Conservation (phyloP, 1,140 invertebrate species). For the Anoplolepis gracilipes region DNA sequence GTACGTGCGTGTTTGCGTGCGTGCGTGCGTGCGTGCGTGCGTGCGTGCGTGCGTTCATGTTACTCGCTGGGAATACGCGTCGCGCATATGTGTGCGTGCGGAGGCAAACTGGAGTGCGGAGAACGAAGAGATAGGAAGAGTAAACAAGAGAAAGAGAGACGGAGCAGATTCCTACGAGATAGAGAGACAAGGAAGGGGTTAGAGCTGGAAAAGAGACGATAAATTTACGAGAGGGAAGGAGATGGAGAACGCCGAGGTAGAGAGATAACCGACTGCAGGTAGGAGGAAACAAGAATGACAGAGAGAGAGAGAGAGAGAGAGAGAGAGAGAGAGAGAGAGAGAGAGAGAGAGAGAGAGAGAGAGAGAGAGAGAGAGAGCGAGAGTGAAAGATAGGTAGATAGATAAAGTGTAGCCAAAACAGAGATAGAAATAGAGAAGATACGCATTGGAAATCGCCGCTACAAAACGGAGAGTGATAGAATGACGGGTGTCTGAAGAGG, state of each 20-base stretch:
- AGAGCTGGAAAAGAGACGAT: slow-evolving; percentile 36
- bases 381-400: not conserved
- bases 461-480: slow-evolving; percentile 28
- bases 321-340: slow-evolving; percentile 35
- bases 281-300: slow-evolving; percentile 54
- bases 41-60: slow-evolving; percentile 1
- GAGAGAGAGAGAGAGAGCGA: not conserved
- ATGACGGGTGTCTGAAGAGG: not conserved
- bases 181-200: slow-evolving; percentile 31
- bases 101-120: slow-evolving; percentile 51
- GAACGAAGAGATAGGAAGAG: slow-evolving; percentile 49
- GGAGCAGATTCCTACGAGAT: slow-evolving; percentile 45
- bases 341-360: slow-evolving; percentile 15
- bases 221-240: slow-evolving; percentile 28
- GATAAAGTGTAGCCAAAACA: slow-evolving; percentile 31
- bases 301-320: not conserved
- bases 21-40: not conserved
- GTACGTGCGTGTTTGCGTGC: slow-evolving; percentile 2
- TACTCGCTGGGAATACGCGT: slow-evolving; percentile 21
- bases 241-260: slow-evolving; percentile 21
- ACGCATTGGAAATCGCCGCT: slow-evolving; percentile 36
- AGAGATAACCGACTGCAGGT: slow-evolving; percentile 45
- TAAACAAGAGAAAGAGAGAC: slow-evolving; percentile 51
- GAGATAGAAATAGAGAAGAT: slow-evolving; percentile 44
- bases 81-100: slow-evolving; percentile 20